phyloP scores from a whole-genome alignment of 2,888 invertebrate species.

The Drosophila demipolita region DNA sequence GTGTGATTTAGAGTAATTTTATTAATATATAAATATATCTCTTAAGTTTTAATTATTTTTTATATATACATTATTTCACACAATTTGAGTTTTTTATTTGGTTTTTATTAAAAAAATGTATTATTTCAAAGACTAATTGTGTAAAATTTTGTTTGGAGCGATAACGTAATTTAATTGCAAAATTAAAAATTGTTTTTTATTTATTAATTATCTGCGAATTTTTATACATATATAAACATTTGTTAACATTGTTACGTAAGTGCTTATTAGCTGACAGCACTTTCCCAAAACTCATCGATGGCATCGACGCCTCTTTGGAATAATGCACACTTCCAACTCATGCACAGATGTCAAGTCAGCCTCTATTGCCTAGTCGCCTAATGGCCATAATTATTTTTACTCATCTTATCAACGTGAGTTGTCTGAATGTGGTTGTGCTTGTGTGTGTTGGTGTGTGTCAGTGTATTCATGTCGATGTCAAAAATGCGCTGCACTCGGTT shows the following conservation, averaged over 20 bases:
- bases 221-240: not conserved
- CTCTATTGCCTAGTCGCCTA: constrained; percentile 62
- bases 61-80: not conserved
- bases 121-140: not conserved
- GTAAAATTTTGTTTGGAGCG: not conserved
- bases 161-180: not conserved
- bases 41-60: not conserved
- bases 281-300: constrained; percentile 25
- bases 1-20: not conserved
- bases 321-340: constrained; percentile 10
- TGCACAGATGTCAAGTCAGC: constrained; percentile 23
- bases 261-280: constrained; percentile 4
- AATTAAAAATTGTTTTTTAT: not conserved
- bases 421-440: constrained; percentile 45
- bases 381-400: constrained; percentile 77
- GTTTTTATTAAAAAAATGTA: not conserved
- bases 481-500: constrained; percentile 53
- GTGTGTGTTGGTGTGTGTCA: constrained; percentile 7
- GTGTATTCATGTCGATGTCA: constrained; percentile 43
- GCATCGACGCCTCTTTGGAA: constrained; percentile 20
- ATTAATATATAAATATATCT: not conserved
- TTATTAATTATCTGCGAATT: not conserved
- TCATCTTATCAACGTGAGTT: constrained; percentile 70
- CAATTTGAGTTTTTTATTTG: not conserved
- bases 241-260: not conserved